Conservation (phyloP, 2,113 vertebrate genomes). For the Burhinus bistriatus region DNA sequence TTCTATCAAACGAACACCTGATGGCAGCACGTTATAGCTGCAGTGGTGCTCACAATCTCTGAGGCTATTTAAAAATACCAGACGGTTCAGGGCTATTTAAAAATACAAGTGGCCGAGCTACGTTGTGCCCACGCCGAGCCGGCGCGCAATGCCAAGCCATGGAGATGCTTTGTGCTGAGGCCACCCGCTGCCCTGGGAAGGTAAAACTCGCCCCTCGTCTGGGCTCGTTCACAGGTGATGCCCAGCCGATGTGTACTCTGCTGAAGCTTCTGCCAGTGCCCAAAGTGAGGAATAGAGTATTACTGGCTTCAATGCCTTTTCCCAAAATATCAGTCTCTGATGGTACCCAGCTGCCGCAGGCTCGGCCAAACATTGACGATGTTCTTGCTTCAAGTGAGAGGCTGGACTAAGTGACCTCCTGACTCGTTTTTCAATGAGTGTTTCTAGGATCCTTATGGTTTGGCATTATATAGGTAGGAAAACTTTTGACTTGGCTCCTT, state of each 20-base stretch:
- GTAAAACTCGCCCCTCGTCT: neutral
- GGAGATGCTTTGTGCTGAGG: neutral
- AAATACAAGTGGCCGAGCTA: neutral
- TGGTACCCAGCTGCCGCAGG: too few species aligned
- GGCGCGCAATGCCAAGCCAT: fast-evolving
- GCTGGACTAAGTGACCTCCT: neutral
- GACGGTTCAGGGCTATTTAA: neutral
- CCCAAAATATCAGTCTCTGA: neutral
- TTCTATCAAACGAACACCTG: slow-evolving; percentile 72
- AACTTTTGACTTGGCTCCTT: neutral
- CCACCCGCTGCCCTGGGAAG: fast-evolving
- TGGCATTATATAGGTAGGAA: neutral
- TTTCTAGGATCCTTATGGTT: neutral
- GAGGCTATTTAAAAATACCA: neutral
- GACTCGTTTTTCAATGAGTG: neutral
- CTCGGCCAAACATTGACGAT: neutral
- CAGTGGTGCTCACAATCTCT: neutral
- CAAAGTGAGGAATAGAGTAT: fast-evolving
- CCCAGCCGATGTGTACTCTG: fast-evolving
- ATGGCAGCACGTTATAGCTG: slow-evolving; percentile 76
- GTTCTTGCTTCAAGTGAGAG: neutral
- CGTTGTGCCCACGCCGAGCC: fast-evolving
- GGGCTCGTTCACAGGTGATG: too few species aligned
- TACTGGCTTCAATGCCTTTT: neutral
- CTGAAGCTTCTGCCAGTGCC: neutral